Evolutionary conservation across 2,113 vertebrate genomes (phyloP).

Genomic region (Apteryx owenii): DNA sequence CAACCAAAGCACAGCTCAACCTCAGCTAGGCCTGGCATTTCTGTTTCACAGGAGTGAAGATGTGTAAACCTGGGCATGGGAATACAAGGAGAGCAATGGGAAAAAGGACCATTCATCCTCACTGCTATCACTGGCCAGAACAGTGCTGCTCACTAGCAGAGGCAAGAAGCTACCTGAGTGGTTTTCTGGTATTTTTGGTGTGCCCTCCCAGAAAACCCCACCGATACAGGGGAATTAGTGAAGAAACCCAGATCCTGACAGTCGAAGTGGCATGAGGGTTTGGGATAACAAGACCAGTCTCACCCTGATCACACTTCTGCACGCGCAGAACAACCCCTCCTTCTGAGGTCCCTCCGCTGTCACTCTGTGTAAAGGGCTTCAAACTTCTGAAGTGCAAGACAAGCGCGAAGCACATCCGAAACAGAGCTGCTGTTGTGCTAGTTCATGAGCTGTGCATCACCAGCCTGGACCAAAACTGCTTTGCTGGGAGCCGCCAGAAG

Average conservation of each 20-base stretch:
- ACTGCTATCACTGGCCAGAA: not conserved
- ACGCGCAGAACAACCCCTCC: not conserved
- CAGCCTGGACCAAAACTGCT: not conserved
- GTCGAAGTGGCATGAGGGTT: not conserved
- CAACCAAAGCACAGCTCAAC: not conserved
- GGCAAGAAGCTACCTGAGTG: not conserved
- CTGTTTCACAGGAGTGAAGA: not conserved
- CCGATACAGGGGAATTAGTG: not conserved
- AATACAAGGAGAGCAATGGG: not conserved
- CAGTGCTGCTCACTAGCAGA: not conserved
- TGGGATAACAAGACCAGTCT: not conserved
- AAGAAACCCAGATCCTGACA: not conserved
- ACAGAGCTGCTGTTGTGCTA: too few relatives aligned
- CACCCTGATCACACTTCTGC: not conserved
- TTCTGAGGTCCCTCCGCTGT: not conserved
- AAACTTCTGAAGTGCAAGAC: not conserved
- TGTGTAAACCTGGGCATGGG: not conserved
- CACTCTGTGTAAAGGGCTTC: not conserved
- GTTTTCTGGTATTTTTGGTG: not conserved
- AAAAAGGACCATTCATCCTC: not conserved
- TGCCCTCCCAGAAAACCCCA: not conserved
- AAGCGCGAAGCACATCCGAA: not conserved
- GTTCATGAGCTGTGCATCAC: not conserved
- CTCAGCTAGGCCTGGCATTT: not conserved
- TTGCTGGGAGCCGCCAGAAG: not conserved